Conservation (phyloP, 2,113 vertebrate genomes). For the Larimichthys crocea region DNA sequence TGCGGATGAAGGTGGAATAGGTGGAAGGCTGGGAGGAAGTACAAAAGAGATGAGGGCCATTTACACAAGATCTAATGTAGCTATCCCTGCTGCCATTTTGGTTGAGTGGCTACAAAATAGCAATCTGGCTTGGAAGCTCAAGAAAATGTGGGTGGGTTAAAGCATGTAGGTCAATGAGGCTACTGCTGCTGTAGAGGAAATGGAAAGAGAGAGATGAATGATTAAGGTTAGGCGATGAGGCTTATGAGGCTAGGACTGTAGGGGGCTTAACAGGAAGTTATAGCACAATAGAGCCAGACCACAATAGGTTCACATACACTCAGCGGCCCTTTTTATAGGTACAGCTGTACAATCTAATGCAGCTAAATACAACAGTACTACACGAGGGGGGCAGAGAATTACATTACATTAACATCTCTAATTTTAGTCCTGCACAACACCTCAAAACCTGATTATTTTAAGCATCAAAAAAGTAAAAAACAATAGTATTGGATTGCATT, state of each 20-base stretch:
- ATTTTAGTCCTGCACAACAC: neutral
- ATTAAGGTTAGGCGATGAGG: slow-evolving; percentile 4
- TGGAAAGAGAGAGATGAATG: neutral
- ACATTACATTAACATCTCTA: neutral
- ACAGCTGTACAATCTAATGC: neutral
- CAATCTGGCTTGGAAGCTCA: slow-evolving; percentile 7
- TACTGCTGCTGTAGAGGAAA: neutral
- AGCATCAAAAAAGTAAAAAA: neutral
- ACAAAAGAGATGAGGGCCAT: slow-evolving; percentile 18
- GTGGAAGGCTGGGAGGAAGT: neutral
- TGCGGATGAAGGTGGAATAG: neutral
- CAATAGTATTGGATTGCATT: neutral
- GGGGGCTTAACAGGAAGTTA: neutral
- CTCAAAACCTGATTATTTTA: neutral
- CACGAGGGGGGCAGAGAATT: neutral
- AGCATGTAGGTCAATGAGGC: slow-evolving; percentile 5
- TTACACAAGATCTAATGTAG: slow-evolving; percentile 27
- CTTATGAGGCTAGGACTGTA: neutral
- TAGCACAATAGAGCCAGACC: neutral
- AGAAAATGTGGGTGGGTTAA: slow-evolving; percentile 6
- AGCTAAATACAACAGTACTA: neutral
- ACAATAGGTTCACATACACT: neutral
- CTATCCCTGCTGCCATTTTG: neutral
- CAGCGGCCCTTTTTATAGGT: neutral
- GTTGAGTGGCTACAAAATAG: slow-evolving; percentile 22